Evolutionary conservation across 2,888 invertebrate genomes (phyloP).

Genomic region (Pyrgus malvae): DNA sequence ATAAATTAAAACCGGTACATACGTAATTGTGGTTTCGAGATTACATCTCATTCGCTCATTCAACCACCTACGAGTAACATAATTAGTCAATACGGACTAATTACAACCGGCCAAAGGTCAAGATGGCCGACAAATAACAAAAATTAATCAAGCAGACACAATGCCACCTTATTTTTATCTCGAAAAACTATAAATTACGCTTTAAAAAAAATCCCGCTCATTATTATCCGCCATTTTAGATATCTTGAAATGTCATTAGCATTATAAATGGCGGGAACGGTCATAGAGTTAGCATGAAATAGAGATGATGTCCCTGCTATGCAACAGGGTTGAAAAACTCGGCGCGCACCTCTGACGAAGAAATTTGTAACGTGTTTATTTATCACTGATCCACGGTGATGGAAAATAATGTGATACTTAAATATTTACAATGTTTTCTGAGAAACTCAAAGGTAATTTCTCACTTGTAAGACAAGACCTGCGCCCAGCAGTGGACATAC

Average conservation of each 20-base stretch:
- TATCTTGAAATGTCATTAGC: slow-evolving; percentile 74
- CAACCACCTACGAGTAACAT: neutral
- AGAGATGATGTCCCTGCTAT: slow-evolving; percentile 8
- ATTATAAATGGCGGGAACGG: slow-evolving; percentile 58
- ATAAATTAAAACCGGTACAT: slow-evolving; percentile 26
- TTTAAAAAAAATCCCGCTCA: slow-evolving; percentile 41
- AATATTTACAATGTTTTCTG: too few species aligned
- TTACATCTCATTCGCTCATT: slow-evolving; percentile 15
- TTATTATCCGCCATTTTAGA: slow-evolving; percentile 64
- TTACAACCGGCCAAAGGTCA: slow-evolving; percentile 33
- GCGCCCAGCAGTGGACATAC: too few species aligned
- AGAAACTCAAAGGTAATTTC: too few species aligned
- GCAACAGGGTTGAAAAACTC: too few species aligned
- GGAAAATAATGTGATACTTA: too few species aligned
- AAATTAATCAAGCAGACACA: slow-evolving; percentile 28
- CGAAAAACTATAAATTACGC: slow-evolving; percentile 26
- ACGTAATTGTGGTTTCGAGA: slow-evolving; percentile 27
- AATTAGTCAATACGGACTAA: slow-evolving; percentile 36
- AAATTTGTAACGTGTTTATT: too few species aligned
- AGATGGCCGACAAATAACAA: slow-evolving; percentile 23
- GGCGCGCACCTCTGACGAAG: too few species aligned
- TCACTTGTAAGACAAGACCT: too few species aligned
- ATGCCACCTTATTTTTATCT: slow-evolving; percentile 22
- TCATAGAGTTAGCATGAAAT: neutral
- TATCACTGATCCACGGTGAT: too few species aligned